Base-by-base conservation (phyloP, 1,140 invertebrate genomes). In the Drosophila elegans region DNA sequence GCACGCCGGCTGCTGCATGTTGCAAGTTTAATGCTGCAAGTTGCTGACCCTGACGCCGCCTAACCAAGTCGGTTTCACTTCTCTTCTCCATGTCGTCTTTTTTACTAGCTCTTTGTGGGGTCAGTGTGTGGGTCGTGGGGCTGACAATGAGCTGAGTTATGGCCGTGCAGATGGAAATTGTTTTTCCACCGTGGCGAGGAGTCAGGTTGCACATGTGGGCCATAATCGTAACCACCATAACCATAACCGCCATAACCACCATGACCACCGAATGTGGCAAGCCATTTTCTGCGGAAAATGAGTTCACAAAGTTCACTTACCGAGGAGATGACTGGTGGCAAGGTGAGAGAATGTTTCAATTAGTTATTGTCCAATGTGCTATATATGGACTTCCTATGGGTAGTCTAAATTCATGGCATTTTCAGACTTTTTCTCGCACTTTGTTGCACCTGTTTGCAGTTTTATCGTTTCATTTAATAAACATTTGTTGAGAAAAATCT, bases 81-180 rank as follows among this genome's bases (percentile, higher is more conserved):
- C 52, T 60, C 59, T 16, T 12, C 53, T 53, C 38, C n/a, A 53
- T 39, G 46, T 29, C 29, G 68, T 21, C 44, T 36, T 71, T 54
- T 48, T 38, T 34, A 57, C 38, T 66, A 39, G 41, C 29, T 54
- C 34, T 42, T 29, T 54, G 41, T 13, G 78, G 55, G 83, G 83
- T 86, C 83, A 86, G 83, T 82, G 75, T 88, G 83, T 79, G 83
- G 83, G 83, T 86, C 83, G 75, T 77, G 63, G 27, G 60, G 56
- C 78, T 84, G 80, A 77, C 83, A 83, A 76, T 88, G 83, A 86
- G 79, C 79, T 86, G 67, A 86, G 79, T 86, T 86, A 86, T 86
- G 77, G 83, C 83, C 66, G 62, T 74, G 64, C 72, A 83, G 83
- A 83, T 86, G 82, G 66, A 86, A 86, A 86, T 88, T 88, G 83